phyloP scores from a whole-genome alignment of 2,113 vertebrate genomes.

The Gymnocephalus cernua region DNA sequence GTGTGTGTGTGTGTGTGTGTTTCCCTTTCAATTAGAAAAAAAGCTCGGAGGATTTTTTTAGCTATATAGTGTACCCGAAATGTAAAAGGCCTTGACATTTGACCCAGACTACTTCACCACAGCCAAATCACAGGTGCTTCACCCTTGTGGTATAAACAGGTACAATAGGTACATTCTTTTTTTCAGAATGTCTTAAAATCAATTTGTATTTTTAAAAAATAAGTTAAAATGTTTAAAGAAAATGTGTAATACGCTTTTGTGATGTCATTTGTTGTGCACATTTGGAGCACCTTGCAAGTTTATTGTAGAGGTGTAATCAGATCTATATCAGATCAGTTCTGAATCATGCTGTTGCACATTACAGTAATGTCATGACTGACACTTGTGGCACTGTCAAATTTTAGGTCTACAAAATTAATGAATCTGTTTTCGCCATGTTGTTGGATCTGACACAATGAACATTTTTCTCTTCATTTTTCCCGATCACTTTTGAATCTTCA shows the following conservation, averaged over 20 bases:
- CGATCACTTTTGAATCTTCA: neutral
- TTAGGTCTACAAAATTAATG: neutral
- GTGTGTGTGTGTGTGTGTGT: too few relatives aligned
- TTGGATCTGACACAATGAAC: neutral
- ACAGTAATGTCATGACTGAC: neutral
- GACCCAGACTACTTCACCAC: neutral
- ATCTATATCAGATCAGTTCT: too few relatives aligned
- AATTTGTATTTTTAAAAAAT: neutral
- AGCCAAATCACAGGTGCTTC: neutral
- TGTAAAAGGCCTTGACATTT: neutral
- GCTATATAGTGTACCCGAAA: constrained; percentile 1
- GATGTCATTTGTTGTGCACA: neutral
- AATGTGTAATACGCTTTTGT: neutral
- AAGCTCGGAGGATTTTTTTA: neutral
- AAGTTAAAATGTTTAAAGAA: fast-evolving
- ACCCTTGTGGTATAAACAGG: neutral
- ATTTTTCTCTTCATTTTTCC: neutral
- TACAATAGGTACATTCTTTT: neutral
- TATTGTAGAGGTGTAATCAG: neutral
- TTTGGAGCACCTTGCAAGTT: neutral
- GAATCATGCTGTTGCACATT: neutral
- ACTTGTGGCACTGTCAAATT: constrained; percentile 10
- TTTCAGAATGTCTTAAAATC: neutral
- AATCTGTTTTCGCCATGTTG: neutral
- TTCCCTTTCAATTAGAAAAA: neutral